A percentile compares a stretch with the other conserved stretches of the same genome.
phyloP scores from a whole-genome alignment of 92 coral and sea anemone species.

The Palythoa grandiflora region DNA sequence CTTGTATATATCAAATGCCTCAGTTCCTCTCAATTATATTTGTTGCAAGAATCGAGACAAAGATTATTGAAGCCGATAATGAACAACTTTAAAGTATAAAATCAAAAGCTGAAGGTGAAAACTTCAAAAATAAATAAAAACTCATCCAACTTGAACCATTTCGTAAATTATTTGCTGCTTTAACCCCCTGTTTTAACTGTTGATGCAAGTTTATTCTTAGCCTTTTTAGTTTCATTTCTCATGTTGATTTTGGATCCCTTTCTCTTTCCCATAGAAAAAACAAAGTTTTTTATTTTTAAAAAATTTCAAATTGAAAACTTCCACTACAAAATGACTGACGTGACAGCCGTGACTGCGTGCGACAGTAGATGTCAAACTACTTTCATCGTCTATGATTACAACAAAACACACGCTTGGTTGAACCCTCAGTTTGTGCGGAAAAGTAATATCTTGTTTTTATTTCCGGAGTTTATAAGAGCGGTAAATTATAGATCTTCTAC shows the following conservation, averaged over 20 bases:
- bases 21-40: neutral
- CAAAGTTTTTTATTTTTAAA: neutral
- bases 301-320: neutral
- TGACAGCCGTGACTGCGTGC: constrained; percentile 5
- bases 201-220: neutral
- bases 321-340: neutral
- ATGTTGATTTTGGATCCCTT: neutral
- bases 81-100: constrained; percentile 16
- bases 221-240: neutral
- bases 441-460: no score
- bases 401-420: no score
- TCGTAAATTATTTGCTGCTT: constrained; percentile 17
- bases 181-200: neutral
- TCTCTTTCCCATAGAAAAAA: neutral
- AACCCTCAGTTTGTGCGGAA: no score
- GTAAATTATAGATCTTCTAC: no score
- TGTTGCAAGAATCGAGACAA: neutral
- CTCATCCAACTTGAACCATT: constrained; percentile 11
- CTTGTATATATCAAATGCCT: no score
- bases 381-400: no score
- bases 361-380: neutral
- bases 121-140: constrained; percentile 1
- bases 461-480: no score
- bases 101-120: constrained; percentile 16
- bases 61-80: constrained; percentile 3